Conservation (phyloP, 2,888 invertebrate species). For the Drosophila ezoana region DNA sequence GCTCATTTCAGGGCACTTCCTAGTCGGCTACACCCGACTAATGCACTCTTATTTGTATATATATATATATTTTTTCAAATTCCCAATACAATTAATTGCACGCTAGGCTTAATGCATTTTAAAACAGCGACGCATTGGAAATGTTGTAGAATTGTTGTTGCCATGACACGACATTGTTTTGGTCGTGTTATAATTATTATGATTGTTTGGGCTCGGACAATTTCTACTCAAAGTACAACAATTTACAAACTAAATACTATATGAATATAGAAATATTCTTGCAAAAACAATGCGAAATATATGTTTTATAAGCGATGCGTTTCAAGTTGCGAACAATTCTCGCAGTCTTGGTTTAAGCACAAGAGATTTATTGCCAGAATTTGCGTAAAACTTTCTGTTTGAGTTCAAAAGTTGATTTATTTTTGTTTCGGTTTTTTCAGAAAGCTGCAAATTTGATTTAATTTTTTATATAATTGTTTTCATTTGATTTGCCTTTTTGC, state of each 20-base stretch:
- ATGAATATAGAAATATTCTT: background rate
- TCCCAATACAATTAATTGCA: constrained; percentile 61
- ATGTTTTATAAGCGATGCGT: background rate
- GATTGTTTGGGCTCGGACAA: constrained; percentile 21
- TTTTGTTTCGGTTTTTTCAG: background rate
- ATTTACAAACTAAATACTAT: constrained; percentile 1
- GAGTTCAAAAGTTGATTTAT: too few species aligned
- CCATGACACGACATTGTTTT: constrained; percentile 67
- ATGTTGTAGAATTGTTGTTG: constrained; percentile 37
- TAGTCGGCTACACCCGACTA: background rate
- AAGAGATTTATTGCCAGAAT: too few species aligned
- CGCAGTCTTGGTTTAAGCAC: too few species aligned
- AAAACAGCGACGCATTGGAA: constrained; percentile 47
- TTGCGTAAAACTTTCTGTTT: too few species aligned
- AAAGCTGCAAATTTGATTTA: background rate
- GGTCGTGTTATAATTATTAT: constrained; percentile 67
- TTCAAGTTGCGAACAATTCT: too few species aligned
- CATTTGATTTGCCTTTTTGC: background rate
- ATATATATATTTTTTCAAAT: constrained; percentile 2
- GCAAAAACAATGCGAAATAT: background rate
- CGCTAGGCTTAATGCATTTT: constrained; percentile 55
- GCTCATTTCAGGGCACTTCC: background rate
- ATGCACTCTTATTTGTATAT: background rate
- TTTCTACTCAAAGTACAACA: constrained; percentile 6
- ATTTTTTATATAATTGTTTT: constrained; percentile 22